Conservation (phyloP, 2,113 vertebrate genomes). For the Sturnus vulgaris region DNA sequence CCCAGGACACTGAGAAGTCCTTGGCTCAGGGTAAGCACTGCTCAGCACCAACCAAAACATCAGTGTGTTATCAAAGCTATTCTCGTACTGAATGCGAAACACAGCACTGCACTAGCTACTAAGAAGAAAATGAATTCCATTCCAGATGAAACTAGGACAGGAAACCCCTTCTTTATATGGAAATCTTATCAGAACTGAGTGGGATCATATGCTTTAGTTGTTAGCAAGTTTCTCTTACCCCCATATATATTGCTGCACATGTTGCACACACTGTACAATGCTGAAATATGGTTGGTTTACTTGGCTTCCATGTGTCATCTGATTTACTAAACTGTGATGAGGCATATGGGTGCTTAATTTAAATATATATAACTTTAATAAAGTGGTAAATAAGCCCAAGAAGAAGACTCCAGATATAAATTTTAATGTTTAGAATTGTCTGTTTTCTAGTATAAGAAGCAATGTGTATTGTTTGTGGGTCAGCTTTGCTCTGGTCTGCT, state of each 20-base stretch:
- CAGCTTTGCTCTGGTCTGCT: not conserved
- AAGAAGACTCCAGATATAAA: not conserved
- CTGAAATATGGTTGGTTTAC: not conserved
- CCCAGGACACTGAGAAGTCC: not conserved
- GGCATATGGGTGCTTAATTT: not conserved
- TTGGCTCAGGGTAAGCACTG: not conserved
- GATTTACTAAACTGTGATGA: not conserved
- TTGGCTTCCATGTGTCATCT: not conserved
- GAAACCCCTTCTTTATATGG: not conserved
- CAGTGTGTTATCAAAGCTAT: accelerated
- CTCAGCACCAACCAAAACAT: not conserved
- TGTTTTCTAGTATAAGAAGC: not conserved
- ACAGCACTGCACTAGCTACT: not conserved
- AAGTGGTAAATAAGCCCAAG: not conserved
- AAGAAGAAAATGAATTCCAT: not conserved
- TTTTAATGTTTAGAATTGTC: not conserved
- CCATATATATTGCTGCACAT: not conserved
- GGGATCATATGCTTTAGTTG: not conserved
- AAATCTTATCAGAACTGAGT: not conserved
- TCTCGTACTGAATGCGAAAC: not conserved
- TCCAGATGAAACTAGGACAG: not conserved
- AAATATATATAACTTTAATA: not conserved
- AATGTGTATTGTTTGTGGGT: no score
- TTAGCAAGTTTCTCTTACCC: not conserved
- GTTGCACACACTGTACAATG: not conserved